Conservation (phyloP, 2,888 invertebrate species). For the Drosophila rellima region DNA sequence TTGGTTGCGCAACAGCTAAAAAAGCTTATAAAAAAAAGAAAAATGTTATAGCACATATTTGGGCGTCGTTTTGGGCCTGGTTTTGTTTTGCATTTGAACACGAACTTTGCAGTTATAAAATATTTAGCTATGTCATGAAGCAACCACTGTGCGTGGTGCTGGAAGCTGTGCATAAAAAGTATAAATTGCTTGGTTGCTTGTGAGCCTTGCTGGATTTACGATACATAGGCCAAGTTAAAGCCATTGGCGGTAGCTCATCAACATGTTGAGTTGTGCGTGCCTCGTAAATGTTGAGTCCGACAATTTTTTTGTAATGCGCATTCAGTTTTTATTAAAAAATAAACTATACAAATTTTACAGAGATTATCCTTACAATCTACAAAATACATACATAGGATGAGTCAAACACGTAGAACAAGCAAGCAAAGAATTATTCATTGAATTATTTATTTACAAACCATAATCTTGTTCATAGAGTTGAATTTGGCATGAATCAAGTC, state of each 20-base stretch:
- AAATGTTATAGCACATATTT: constrained; percentile 51
- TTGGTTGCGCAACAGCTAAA: constrained; percentile 53
- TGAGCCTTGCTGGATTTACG: constrained; percentile 65
- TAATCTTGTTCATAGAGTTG: constrained; percentile 12
- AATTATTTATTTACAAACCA: constrained; percentile 27
- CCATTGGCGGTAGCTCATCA: constrained; percentile 62
- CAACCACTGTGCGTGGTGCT: not conserved
- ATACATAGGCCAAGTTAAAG: constrained; percentile 34
- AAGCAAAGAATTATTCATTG: constrained; percentile 9
- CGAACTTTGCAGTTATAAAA: constrained; percentile 59
- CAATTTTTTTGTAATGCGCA: constrained; percentile 64
- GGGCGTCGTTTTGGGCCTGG: constrained; percentile 27
- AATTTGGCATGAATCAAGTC: constrained; percentile 23
- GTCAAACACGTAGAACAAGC: constrained; percentile 9
- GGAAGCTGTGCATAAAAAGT: constrained; percentile 60
- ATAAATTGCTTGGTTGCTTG: constrained; percentile 52
- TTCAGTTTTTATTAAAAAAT: constrained; percentile 73
- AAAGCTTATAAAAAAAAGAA: constrained; percentile 14
- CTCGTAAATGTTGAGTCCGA: constrained; percentile 70
- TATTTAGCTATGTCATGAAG: constrained; percentile 15
- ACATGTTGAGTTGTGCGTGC: constrained; percentile 67
- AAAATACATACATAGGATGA: constrained; percentile 42
- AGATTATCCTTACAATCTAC: constrained; percentile 62
- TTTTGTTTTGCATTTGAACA: constrained; percentile 62
- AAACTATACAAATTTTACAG: constrained; percentile 81